Evolutionary conservation across 2,888 invertebrate species (phyloP), one percentile per base, ranked within the genome.

Genomic region (Drosophila colorata): DNA sequence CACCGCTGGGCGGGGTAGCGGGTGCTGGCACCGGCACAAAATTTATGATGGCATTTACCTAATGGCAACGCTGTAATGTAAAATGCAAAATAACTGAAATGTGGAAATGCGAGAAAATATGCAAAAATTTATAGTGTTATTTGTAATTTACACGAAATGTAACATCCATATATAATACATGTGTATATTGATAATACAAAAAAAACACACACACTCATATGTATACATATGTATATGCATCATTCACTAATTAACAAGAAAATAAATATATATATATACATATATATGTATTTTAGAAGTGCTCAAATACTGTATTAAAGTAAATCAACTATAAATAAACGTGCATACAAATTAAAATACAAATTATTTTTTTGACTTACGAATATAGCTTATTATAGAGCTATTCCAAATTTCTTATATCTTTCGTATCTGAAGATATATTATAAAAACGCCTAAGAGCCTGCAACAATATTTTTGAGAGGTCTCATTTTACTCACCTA

Each of bases 11-110:
- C 28, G 46, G 16, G 28, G 41, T 41, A 31, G 40, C 52, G 53
- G 53, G 53, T 33, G 53, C 33, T 43, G 43, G 53, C 49, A 43
- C 23, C 49, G 63, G 40, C 61, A 72, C 56, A 66, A 75, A 80
- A 82, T 83, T 86, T 83, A 83, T 86, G 87, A 78, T 76, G 80
- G 84, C 82, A 86, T 83, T 83, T 83, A 68, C 67, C 80, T 71
- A 83, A 82, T 82, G 82, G 78, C 83, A 80, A 53, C 40, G 65
- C 43, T 20, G 52, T 41, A 70, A 60, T 68, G 68, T 66, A 57
- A 73, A 58, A 78, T 68, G 69, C 70, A 31, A 74, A 74, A 56
- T 33, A 64, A 48, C 37, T 37, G 20, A 53, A 47, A 52, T 47
- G 58, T 33, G 33, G 11, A 33, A 33, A 33, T 43, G 28, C 33